Evolutionary conservation across 2,797 vertebrate species (phyloP).

Genomic region (Synaphobranchus kaupii): DNA sequence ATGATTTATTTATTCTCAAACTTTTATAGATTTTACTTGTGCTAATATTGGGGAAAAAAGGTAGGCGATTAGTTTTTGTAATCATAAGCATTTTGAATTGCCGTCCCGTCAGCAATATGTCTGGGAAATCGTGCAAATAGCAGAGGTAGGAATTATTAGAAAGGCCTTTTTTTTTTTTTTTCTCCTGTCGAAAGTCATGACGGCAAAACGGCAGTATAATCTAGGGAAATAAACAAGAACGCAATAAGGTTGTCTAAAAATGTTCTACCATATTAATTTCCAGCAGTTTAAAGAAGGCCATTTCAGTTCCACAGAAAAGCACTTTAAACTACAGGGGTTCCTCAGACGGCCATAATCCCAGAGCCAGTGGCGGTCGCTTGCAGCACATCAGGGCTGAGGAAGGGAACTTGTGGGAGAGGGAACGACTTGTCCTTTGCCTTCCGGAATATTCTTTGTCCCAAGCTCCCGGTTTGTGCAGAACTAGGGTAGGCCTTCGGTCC

Average conservation of each 20-base stretch:
- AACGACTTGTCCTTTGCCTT: not conserved
- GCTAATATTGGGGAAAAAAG: conserved; percentile 48
- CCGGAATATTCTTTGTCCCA: not conserved
- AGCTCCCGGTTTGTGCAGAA: not conserved
- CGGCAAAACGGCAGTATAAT: conserved; percentile 45
- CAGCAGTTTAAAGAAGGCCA: conserved; percentile 24
- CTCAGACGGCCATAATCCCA: not conserved
- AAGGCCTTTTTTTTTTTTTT: conserved; percentile 23
- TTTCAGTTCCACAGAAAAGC: not conserved
- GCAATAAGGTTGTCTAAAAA: conserved; percentile 40
- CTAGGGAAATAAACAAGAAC: conserved; percentile 39
- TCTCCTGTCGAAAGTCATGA: conserved; percentile 41
- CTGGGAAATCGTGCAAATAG: conserved; percentile 42
- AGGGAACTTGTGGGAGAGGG: not conserved
- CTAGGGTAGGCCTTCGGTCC: too few species aligned
- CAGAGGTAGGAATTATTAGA: conserved; percentile 51
- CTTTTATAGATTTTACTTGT: conserved; percentile 37
- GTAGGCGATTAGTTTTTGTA: conserved; percentile 42
- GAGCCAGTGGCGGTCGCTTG: not conserved
- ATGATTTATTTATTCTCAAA: conserved; percentile 37
- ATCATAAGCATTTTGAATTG: conserved; percentile 52
- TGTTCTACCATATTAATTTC: conserved; percentile 8
- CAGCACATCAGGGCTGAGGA: not conserved
- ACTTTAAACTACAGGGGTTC: not conserved
- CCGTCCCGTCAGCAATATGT: conserved; percentile 53